These are phyloP conservation scores for Nematopogon swammerdamellus DNA, from an alignment of 2,888 invertebrate species.

Conservation along the genomic window DNA sequence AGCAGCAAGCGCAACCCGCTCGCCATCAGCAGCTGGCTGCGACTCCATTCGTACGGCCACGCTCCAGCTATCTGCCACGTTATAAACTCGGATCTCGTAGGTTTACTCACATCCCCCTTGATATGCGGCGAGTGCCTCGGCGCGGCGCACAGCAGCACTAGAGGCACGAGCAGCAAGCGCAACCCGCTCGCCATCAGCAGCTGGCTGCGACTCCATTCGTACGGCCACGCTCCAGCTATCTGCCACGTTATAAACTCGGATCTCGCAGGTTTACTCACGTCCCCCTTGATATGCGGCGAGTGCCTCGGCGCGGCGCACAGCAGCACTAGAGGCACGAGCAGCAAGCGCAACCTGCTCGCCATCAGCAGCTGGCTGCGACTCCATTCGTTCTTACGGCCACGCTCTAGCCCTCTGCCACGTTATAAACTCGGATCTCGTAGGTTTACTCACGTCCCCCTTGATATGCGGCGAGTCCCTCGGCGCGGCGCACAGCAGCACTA, in stretches of 20 bases:
- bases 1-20: constrained; percentile 70
- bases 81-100: no score
- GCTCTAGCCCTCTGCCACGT: constrained; percentile 75
- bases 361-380: constrained; percentile 73
- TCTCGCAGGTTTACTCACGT: constrained; percentile 26
- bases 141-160: constrained; percentile 78
- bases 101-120: constrained; percentile 39
- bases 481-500: constrained; percentile 78
- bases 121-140: constrained; percentile 75
- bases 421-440: no score
- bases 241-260: no score
- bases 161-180: constrained; percentile 73
- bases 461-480: constrained; percentile 75
- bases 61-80: constrained; percentile 75
- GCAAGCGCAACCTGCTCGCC: constrained; percentile 67
- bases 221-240: constrained; percentile 75
- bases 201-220: constrained; percentile 80
- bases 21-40: constrained; percentile 71
- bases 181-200: constrained; percentile 71
- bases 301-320: constrained; percentile 78
- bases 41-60: constrained; percentile 45
- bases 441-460: constrained; percentile 39
- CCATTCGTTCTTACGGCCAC: constrained; percentile 79
- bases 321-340: constrained; percentile 77
- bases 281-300: constrained; percentile 66